These are phyloP conservation scores for Eubasilissa splendida DNA, from an alignment of 2,888 invertebrate species.

Conservation along the genomic window DNA sequence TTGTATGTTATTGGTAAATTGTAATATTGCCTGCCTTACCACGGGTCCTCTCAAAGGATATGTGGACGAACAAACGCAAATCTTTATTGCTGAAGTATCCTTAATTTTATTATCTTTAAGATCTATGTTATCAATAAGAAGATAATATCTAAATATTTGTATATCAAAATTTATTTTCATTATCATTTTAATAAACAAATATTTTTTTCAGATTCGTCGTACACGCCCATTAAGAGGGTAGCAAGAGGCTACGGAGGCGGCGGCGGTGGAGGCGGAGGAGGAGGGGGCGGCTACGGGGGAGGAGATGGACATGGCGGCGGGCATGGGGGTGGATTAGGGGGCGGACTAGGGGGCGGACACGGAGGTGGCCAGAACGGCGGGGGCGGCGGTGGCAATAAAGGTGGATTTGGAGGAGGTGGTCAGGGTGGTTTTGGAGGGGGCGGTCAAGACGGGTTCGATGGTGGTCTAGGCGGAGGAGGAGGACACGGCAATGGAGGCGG, in stretches of 20 bases:
- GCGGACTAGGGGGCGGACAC: conserved; percentile 48
- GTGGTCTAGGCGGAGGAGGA: conserved; percentile 63
- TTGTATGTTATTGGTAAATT: too few relatives aligned
- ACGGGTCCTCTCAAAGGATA: too few relatives aligned
- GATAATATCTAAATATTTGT: too few relatives aligned
- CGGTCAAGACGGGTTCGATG: conserved; percentile 60
- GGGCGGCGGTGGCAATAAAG: conserved; percentile 61
- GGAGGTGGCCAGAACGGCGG: conserved; percentile 64
- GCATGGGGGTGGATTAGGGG: conserved; percentile 54
- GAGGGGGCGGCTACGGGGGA: conserved; percentile 65
- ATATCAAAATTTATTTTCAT: too few relatives aligned
- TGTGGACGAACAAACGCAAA: too few relatives aligned
- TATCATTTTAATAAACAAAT: too few relatives aligned
- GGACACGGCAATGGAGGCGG: conserved; percentile 59
- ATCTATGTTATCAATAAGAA: too few relatives aligned
- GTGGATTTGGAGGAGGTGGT: conserved; percentile 54
- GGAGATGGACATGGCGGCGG: conserved; percentile 59
- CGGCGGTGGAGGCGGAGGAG: conserved; percentile 49
- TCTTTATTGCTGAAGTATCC: too few relatives aligned
- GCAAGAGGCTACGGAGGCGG: conserved; percentile 65
- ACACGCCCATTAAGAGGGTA: conserved; percentile 65
- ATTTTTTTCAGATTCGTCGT: conserved; percentile 26
- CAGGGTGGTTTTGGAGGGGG: conserved; percentile 59
- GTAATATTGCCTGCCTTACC: too few relatives aligned
- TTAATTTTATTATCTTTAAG: too few relatives aligned